Evolutionary conservation across 2,113 vertebrate species (phyloP).

Genomic region (Anser brachyrhynchus): DNA sequence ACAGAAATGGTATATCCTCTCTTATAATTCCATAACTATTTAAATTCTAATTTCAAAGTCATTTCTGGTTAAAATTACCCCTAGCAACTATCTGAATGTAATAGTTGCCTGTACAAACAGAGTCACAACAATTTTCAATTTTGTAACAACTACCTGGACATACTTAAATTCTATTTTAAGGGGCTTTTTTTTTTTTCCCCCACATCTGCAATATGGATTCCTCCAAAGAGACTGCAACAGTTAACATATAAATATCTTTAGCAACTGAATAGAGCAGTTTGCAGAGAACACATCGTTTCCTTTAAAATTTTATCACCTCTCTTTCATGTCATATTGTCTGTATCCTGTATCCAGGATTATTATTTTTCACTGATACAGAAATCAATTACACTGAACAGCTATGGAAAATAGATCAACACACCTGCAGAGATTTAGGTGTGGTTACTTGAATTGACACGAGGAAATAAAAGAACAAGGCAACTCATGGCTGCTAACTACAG

Average conservation of each 20-base stretch:
- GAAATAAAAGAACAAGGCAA: neutral
- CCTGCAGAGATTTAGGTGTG: neutral
- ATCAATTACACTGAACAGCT: neutral
- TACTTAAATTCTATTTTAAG: slow-evolving; percentile 31
- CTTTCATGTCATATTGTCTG: slow-evolving; percentile 9
- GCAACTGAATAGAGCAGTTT: neutral
- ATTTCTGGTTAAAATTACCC: slow-evolving; percentile 18
- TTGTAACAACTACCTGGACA: neutral
- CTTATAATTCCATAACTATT: neutral
- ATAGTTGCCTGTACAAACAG: neutral
- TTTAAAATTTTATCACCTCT: neutral
- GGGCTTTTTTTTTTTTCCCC: neutral
- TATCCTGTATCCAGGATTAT: neutral
- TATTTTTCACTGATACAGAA: slow-evolving; percentile 36
- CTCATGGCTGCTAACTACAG: neutral
- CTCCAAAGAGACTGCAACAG: neutral
- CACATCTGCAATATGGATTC: neutral
- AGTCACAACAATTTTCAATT: neutral
- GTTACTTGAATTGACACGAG: neutral
- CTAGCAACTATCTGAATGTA: neutral
- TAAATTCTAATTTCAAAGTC: neutral
- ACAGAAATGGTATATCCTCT: neutral
- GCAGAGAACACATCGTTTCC: slow-evolving; percentile 5
- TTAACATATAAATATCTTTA: neutral
- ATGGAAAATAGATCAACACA: slow-evolving; percentile 1